Base-by-base conservation (phyloP, 2,113 vertebrate species). In the Sorex araneus region DNA sequence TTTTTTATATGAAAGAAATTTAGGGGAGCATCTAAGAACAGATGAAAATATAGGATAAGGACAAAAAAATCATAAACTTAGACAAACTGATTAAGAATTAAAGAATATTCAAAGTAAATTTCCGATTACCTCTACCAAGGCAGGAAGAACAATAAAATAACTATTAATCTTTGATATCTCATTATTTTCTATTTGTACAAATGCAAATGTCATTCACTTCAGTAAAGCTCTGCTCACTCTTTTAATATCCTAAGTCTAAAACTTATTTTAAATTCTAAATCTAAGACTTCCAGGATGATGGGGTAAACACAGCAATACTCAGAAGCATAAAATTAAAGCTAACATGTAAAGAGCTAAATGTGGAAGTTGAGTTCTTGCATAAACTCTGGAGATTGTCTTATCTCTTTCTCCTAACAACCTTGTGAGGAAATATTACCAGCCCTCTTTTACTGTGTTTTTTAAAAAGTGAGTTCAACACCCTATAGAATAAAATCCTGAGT, bases 1-100 rank as follows among this genome's bases (percentile, higher is more conserved):
- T 11, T 93, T 94, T 57, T 70, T 63, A 87, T 77, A 87, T 69
- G 27, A 95, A 94, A 94, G 54, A 32, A 95, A 94, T 92, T 94
- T 84, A 34, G 32, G 54, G 60, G 66, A 94, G 67, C 8, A 84
- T 86, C 57, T 32, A 92, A 90, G 3, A 87, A 81, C 27, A 92
- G 45, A 92, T 89, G 45, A 85, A 30, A 92, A 92, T 63, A 75
- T 50, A 94, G 84, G n/a, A 27, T 28, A 92, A 95, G 80, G 32
- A 93, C 95, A 94, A 96, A 94, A 96, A 92, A 36, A 95, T 89
- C 54, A 94, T 43, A 45, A 94, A 92, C 70, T 70, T 43, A 95
- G 79, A 90, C 1, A 74, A 94, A 83, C 50, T 78, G 80, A 81
- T 69, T 87, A 85, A 85, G 91, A 77, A 81, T 69, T 87, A 85